These are phyloP conservation scores for Parotocinclus haroldoi DNA, from an alignment of 2,797 vertebrate species.

Conservation along the genomic window DNA sequence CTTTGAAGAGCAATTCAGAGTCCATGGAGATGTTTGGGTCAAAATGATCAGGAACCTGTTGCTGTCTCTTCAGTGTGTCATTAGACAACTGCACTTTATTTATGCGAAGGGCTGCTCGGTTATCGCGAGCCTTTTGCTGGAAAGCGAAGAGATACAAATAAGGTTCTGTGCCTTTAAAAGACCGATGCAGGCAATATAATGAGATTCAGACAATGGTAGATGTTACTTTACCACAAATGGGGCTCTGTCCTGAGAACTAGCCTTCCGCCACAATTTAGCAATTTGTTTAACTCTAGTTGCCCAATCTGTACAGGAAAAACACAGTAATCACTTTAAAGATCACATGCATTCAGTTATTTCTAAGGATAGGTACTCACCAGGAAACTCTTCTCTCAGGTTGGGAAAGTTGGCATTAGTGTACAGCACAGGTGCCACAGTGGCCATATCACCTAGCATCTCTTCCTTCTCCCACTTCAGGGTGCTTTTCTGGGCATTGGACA, in stretches of 20 bases:
- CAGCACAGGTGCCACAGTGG: conserved; percentile 93
- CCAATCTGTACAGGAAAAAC: conserved; percentile 77
- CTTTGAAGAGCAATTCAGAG: conserved; percentile 79
- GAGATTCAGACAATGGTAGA: not conserved
- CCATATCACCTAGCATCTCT: conserved; percentile 89
- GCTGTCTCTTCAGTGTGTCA: conserved; percentile 84
- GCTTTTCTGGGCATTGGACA: conserved; percentile 89
- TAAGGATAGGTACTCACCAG: conserved; percentile 62
- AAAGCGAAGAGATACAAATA: conserved; percentile 1
- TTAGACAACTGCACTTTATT: conserved; percentile 93
- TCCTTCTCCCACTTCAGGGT: conserved; percentile 98
- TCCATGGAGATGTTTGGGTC: conserved; percentile 79
- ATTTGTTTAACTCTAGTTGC: conserved; percentile 94
- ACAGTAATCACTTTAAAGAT: conserved; percentile 12
- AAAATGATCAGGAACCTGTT: conserved; percentile 70
- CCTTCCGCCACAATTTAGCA: conserved; percentile 96
- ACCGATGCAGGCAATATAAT: not conserved
- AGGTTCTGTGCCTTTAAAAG: not conserved
- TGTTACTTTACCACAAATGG: conserved; percentile 86
- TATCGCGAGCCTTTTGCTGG: conserved; percentile 97
- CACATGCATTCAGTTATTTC: not conserved
- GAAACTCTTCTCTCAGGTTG: conserved; percentile 86
- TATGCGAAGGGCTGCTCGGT: conserved; percentile 91
- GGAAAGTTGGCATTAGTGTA: conserved; percentile 96
- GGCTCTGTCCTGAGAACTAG: conserved; percentile 92